phyloP scores from a whole-genome alignment of 2,888 invertebrate genomes.

The Agrilus cyanescens region DNA sequence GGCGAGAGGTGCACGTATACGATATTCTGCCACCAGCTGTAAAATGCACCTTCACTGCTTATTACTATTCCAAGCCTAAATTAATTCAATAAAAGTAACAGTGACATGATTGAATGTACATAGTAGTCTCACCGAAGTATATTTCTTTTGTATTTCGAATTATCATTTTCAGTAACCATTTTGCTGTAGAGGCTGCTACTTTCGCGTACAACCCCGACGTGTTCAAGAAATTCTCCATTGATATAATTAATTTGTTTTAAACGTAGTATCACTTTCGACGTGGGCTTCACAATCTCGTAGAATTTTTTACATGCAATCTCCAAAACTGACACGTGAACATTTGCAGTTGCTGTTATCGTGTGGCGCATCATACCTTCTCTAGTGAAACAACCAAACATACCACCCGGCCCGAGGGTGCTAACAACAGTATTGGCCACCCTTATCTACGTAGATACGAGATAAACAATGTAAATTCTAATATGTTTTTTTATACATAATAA shows the following conservation, averaged over 20 bases:
- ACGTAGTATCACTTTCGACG: neutral
- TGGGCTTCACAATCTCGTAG: slow-evolving; percentile 1
- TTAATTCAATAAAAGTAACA: too few relatives aligned
- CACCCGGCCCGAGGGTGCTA: slow-evolving; percentile 10
- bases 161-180: neutral
- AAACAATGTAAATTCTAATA: too few relatives aligned
- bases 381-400: slow-evolving; percentile 17
- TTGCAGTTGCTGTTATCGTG: slow-evolving; percentile 13
- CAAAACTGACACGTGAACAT: slow-evolving; percentile 12
- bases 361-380: slow-evolving; percentile 12
- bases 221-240: slow-evolving; percentile 4
- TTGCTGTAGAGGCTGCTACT: neutral
- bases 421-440: slow-evolving; percentile 3
- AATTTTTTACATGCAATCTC: slow-evolving; percentile 9
- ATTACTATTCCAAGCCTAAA: slow-evolving; percentile 1
- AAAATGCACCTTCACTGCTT: slow-evolving; percentile 3
- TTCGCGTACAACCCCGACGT: neutral
- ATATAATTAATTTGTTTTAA: slow-evolving; percentile 1
- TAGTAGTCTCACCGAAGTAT: neutral
- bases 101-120: too few relatives aligned
- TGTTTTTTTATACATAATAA: too few relatives aligned
- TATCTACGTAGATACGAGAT: too few relatives aligned
- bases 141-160: neutral
- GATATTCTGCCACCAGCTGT: slow-evolving; percentile 11
- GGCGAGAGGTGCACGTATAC: slow-evolving; percentile 13